These are phyloP conservation scores for Tragelaphus strepsiceros DNA, from an alignment of 2,113 vertebrate species.

Conservation along the genomic window DNA sequence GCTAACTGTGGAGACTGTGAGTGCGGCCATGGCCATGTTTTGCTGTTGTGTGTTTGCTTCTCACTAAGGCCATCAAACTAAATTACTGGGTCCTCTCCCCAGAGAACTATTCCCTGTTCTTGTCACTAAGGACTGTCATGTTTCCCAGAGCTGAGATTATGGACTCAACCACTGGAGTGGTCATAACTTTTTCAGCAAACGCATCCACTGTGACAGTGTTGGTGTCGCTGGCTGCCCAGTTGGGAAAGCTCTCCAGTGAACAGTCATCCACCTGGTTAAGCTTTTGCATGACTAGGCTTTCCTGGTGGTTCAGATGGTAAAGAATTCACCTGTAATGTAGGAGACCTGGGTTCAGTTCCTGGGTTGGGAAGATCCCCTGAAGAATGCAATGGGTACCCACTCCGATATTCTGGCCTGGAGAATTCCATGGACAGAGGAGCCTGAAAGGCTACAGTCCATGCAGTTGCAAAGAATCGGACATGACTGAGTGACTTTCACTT, in stretches of 20 bases:
- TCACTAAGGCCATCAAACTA: not conserved
- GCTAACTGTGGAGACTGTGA: not conserved
- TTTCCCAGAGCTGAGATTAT: not conserved
- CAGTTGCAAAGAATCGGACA: not conserved
- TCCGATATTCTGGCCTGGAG: not conserved
- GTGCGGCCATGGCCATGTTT: accelerated
- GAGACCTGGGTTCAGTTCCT: not conserved
- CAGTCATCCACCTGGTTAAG: not conserved
- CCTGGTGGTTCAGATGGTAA: not conserved
- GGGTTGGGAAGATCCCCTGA: not conserved
- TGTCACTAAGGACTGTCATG: accelerated
- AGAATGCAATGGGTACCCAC: not conserved
- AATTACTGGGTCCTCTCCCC: not conserved
- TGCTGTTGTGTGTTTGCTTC: not conserved
- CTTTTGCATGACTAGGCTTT: not conserved
- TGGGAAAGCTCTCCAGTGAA: not conserved
- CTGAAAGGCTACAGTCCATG: not conserved
- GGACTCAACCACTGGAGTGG: accelerated
- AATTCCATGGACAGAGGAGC: not conserved
- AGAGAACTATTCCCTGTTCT: accelerated
- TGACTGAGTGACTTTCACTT: not conserved
- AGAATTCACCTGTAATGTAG: not conserved
- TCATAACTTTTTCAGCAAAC: not conserved
- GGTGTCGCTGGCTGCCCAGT: accelerated
- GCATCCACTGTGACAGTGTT: accelerated